phyloP scores from a whole-genome alignment of 2,888 invertebrate genomes.

The Lasioglossum oenotherae region DNA sequence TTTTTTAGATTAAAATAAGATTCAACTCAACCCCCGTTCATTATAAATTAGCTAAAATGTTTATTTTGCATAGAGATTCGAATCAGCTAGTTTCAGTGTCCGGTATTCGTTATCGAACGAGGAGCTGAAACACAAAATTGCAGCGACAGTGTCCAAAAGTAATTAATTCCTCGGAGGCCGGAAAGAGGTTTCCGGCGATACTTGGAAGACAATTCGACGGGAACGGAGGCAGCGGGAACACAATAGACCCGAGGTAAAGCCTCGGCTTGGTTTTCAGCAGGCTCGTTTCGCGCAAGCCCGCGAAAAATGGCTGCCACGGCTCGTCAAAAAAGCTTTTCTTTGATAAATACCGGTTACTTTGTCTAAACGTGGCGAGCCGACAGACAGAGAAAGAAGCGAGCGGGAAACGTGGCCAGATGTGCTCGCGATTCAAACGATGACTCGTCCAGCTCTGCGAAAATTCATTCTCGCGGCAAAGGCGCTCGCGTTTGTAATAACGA shows the following conservation, averaged over 20 bases:
- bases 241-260: neutral
- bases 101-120: too few species aligned
- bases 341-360: constrained; percentile 60
- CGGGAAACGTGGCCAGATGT: neutral
- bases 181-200: neutral
- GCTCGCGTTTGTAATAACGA: constrained; percentile 9
- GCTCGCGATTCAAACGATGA: constrained; percentile 1
- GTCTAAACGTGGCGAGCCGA: constrained; percentile 32
- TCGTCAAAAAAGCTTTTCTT: constrained; percentile 40
- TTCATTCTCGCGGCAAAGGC: neutral
- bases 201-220: neutral
- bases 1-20: too few species aligned
- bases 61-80: too few species aligned
- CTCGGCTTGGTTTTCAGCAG: neutral
- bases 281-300: neutral
- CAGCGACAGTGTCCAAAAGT: neutral
- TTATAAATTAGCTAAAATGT: too few species aligned
- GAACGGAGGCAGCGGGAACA: neutral
- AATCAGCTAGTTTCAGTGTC: too few species aligned
- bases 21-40: too few species aligned
- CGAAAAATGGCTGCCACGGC: neutral
- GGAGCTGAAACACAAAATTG: too few species aligned
- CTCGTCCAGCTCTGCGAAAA: neutral
- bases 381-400: neutral
- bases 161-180: neutral